Base-by-base conservation (phyloP, 2,797 vertebrate genomes). In the Halcyon chelicuti region DNA sequence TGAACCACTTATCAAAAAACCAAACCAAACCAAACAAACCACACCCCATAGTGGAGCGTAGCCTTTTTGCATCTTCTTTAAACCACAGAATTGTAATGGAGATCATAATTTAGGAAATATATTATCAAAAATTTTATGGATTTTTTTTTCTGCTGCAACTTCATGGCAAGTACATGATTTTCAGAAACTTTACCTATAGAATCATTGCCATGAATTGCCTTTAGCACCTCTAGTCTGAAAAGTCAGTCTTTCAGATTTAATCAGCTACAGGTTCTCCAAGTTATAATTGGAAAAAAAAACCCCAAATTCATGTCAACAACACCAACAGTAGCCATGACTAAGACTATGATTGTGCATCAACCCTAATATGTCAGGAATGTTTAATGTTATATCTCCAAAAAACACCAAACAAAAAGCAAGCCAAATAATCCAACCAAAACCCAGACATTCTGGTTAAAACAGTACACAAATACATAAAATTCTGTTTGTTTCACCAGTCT, bases 31-130 rank as follows among this genome's bases (percentile, higher is more conserved):
- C 3, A 52, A 61, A 46, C 23, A 4, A 0, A 2, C 2, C 5
- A 1, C 2, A 39, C 3, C 7, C 31, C 21, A 44, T 3, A 6
- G 3, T 16, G 12, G 8, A 54, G 2, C 3, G 2, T 5, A 52
- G 10, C 1, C 4, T 33, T 46, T 54, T 66, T 13, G 1, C 5
- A 10, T 21, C 18, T n/a, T 63, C 42, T 31, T 62, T 76, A 86
- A 76, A 39, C 2, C 1, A 2, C 6, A 71, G 33, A 67, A 25
- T 7, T 70, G 5, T 22, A 76, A 39, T 8, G 9, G 10, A 2
- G 87, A 60, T 26, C 2, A 71, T 60, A 74, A 86, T 14, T 66
- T 37, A 66, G 25, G 9, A 51, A 12, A 40, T 4, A 55, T 19
- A 47, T 12, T 57, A 5, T 40, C 26, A 71, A 67, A 54, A 51